A percentile compares a stretch with the other conserved stretches of the same genome.
phyloP scores from a whole-genome alignment of 2,797 vertebrate genomes.

The Pipistrellus nathusii region DNA sequence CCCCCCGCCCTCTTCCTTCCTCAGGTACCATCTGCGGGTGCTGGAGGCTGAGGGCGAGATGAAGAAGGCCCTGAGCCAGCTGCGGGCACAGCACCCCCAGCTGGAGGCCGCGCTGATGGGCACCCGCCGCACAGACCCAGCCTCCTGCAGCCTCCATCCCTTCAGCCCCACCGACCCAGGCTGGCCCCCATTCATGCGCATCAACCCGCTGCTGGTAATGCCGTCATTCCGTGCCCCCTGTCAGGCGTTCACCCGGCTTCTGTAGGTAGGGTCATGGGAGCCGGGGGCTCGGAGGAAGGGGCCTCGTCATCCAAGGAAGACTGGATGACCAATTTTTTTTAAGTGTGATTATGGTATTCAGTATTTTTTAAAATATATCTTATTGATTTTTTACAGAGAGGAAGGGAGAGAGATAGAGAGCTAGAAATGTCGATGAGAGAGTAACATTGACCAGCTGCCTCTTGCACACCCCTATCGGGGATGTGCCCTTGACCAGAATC shows the following conservation, averaged over 20 bases:
- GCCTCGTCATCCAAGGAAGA: not conserved
- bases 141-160: conserved; percentile 91
- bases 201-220: conserved; percentile 95
- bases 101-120: conserved; percentile 96
- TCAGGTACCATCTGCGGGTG: conserved; percentile 92
- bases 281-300: not conserved
- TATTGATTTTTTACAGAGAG: no score
- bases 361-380: no score
- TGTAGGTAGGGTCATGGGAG: not conserved
- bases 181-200: conserved; percentile 96
- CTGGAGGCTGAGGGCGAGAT: conserved; percentile 94
- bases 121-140: conserved; percentile 95
- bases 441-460: no score
- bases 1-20: not conserved
- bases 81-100: conserved; percentile 90
- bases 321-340: not conserved
- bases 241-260: not conserved
- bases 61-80: conserved; percentile 90
- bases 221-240: not conserved
- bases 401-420: no score
- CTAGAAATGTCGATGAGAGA: no score
- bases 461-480: no score
- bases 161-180: conserved; percentile 93
- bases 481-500: no score
- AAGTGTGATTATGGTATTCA: no score